These are phyloP conservation scores for Brotogeris chrysoptera DNA, from an alignment of 2,797 vertebrate genomes.

Conservation along the genomic window DNA sequence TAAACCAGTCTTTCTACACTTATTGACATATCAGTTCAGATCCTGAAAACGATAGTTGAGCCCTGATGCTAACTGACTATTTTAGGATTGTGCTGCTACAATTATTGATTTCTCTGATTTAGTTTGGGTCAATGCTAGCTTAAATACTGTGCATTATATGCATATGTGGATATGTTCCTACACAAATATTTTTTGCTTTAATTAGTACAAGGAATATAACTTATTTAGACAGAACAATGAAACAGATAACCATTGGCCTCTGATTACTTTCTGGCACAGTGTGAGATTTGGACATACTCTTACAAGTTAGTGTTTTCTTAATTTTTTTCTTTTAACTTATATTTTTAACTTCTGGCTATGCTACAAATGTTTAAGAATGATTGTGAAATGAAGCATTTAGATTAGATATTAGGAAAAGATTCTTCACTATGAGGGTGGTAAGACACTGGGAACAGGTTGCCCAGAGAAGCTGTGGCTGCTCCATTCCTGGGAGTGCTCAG, in stretches of 20 bases:
- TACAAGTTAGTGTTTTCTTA: neutral
- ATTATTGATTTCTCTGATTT: neutral
- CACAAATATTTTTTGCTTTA: neutral
- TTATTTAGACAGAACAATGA: neutral
- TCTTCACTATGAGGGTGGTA: neutral
- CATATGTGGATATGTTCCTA: neutral
- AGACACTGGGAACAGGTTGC: neutral
- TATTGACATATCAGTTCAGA: accelerated
- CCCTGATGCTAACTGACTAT: neutral
- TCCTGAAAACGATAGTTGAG: neutral
- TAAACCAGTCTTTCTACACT: neutral
- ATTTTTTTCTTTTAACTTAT: neutral
- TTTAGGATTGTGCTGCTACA: neutral
- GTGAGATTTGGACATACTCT: neutral
- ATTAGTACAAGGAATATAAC: neutral
- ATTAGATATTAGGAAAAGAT: neutral
- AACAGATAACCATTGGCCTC: neutral
- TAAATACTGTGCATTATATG: neutral
- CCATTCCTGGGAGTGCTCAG: neutral
- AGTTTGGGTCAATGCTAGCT: neutral
- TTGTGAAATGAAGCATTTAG: neutral
- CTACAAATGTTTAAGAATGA: neutral
- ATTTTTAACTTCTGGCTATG: neutral
- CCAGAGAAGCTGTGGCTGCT: neutral
- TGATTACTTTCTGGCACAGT: neutral